A percentile compares a stretch with the other conserved stretches of the same genome.
Conservation (phyloP, 2,797 vertebrate species). For the Catharus ustulatus region DNA sequence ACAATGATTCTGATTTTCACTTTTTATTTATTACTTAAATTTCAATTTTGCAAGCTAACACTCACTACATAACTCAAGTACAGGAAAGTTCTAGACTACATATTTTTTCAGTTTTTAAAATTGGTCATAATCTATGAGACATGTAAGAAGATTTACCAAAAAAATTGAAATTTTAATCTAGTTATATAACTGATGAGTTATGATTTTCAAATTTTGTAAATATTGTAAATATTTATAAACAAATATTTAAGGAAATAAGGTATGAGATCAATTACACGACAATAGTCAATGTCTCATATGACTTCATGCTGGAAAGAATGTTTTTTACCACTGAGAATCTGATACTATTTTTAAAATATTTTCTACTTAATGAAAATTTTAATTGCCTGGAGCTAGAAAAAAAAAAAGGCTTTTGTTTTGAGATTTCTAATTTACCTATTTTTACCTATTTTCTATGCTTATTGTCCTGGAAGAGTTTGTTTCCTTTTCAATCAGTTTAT, state of each 20-base stretch:
- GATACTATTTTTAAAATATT: neutral
- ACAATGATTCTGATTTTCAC: neutral
- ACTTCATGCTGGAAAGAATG: neutral
- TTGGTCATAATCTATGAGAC: neutral
- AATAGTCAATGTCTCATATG: neutral
- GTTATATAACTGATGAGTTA: neutral
- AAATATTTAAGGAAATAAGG: neutral
- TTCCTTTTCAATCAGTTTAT: conserved; percentile 45
- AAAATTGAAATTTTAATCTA: neutral
- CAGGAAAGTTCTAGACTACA: neutral
- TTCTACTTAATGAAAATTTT: neutral
- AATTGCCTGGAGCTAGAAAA: neutral
- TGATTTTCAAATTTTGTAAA: neutral
- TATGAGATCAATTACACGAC: neutral
- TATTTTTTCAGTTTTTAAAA: neutral
- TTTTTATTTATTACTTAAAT: neutral
- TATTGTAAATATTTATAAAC: neutral
- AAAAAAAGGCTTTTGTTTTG: neutral
- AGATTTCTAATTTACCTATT: neutral
- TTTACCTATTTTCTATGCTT: neutral
- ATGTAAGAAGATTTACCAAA: neutral
- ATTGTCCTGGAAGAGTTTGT: conserved; percentile 22
- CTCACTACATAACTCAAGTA: neutral
- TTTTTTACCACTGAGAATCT: neutral
- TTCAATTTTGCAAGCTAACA: neutral